Percentiles rank a stretch among this genome's conserved stretches.
phyloP scores from a whole-genome alignment of 2,888 invertebrate species.

The Malachius bipustulatus region DNA sequence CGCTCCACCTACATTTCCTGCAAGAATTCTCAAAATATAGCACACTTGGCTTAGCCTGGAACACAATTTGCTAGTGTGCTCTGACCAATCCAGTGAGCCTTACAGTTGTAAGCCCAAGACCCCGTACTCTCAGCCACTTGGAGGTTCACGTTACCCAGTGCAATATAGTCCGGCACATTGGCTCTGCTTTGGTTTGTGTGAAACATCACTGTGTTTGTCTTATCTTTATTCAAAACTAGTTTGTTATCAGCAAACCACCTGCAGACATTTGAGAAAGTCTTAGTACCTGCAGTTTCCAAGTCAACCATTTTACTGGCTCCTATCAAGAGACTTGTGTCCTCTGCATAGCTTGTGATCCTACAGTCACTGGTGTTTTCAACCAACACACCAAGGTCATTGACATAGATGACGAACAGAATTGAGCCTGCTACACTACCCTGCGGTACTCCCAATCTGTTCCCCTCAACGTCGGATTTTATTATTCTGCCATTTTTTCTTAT shows the following conservation, averaged over 20 bases:
- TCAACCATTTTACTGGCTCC: no score
- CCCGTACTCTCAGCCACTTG: no score
- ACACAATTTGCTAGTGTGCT: slow-evolving; percentile 3
- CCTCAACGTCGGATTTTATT: not conserved
- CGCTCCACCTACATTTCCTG: not conserved
- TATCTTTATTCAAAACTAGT: no score
- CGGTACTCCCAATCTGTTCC: not conserved
- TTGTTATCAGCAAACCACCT: no score
- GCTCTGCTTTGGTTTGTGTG: no score
- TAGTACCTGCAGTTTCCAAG: no score
- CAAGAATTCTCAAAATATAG: not conserved
- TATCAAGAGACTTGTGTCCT: no score
- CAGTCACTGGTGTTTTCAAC: not conserved
- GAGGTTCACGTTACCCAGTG: no score
- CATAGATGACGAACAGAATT: not conserved
- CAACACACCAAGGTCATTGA: not conserved
- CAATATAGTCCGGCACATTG: no score
- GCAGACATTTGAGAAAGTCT: no score
- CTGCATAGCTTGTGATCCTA: not conserved
- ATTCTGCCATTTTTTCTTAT: not conserved
- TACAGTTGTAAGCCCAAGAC: not conserved
- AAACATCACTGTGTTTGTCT: no score
- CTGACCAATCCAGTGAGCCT: slow-evolving; percentile 1
- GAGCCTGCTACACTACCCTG: not conserved
- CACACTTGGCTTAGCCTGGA: not conserved